Evolutionary conservation across 2,113 vertebrate species (phyloP), one percentile per base, ranked within the genome.

Genomic region (Heterocephalus glaber): DNA sequence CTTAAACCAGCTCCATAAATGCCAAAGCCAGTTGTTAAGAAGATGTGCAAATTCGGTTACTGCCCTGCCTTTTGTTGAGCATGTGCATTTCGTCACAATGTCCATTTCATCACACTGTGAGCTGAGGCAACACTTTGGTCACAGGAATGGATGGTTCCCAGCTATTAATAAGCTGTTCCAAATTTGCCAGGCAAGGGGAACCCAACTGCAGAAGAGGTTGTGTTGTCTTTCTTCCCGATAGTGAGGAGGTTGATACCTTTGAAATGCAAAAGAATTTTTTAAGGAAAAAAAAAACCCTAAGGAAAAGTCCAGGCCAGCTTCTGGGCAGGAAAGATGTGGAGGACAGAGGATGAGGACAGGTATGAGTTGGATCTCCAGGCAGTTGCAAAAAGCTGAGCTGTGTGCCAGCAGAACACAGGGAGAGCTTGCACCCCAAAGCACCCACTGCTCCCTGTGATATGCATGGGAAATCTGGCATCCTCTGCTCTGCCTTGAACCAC

Each of bases 181-280:
- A 22, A 47, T 66, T 74, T 49, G 26, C 61, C 41, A 26, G 20
- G 38, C 30, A 7, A 86, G 65, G 60, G 86, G 35, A 76, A n/a
- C 6, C 10, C 54, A 8, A 33, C 44, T 12, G 10, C 79, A 22
- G 1, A 41, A 30, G 11, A 5, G 19, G 47, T 49, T 49, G 47
- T 5, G 22, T 14, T 20, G 10, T 49, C 35, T 70, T 66, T 38
- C 41, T 49, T 84, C 54, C 41, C 22, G 33, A 5, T 4, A 19
- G 26, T 56, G 19, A 77, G 20, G 38, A 79, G 19, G 60, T 16
- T 38, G 65, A 24, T 13, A 83, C 38, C 44, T 92, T 86, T 72
- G 33, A 95, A 76, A 83, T 70, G 86, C 76, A 92, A 83, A 87
- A 28, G 52, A 14, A 26, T 86, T 87, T 83, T 24, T n/a, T 41